Evolutionary conservation across 1,140 invertebrate genomes (phyloP).

Genomic region (Frieseomelitta varia): DNA sequence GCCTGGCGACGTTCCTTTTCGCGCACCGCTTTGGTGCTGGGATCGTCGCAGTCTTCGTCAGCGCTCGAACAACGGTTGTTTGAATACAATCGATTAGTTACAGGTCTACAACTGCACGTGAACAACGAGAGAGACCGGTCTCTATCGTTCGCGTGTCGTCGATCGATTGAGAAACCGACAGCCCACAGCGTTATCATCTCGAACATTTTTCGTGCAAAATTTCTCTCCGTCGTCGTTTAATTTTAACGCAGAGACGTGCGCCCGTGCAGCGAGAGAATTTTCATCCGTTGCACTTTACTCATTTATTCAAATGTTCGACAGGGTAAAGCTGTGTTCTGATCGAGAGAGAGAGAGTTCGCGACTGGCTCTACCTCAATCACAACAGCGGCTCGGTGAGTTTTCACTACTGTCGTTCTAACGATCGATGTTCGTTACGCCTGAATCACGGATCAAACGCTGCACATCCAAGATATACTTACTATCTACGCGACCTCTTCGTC

Average conservation of each 20-base stretch:
- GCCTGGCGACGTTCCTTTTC: slow-evolving; percentile 98
- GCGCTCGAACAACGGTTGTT: slow-evolving; percentile 87
- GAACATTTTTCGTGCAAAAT: not conserved
- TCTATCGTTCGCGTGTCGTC: not conserved
- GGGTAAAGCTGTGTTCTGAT: not conserved
- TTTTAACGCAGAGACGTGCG: too few species aligned
- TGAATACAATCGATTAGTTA: slow-evolving; percentile 79
- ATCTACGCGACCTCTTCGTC: slow-evolving; percentile 88
- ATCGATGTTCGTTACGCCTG: not conserved
- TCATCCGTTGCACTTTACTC: too few species aligned
- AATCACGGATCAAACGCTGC: not conserved
- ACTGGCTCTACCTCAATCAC: not conserved
- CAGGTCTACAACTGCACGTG: not conserved
- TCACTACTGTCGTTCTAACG: slow-evolving; percentile 36
- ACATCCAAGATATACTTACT: slow-evolving; percentile 84
- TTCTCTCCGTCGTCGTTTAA: not conserved
- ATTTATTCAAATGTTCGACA: not conserved
- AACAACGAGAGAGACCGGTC: not conserved
- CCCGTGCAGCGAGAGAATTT: too few species aligned
- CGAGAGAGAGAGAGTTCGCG: not conserved
- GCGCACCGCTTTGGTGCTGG: slow-evolving; percentile 94
- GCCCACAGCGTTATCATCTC: not conserved
- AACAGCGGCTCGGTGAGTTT: not conserved
- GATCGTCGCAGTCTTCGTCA: slow-evolving; percentile 90
- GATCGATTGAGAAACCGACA: not conserved